Evolutionary conservation across 2,888 invertebrate genomes (phyloP), one percentile per base, ranked within the genome.

Genomic region (Perizoma affinitatum): DNA sequence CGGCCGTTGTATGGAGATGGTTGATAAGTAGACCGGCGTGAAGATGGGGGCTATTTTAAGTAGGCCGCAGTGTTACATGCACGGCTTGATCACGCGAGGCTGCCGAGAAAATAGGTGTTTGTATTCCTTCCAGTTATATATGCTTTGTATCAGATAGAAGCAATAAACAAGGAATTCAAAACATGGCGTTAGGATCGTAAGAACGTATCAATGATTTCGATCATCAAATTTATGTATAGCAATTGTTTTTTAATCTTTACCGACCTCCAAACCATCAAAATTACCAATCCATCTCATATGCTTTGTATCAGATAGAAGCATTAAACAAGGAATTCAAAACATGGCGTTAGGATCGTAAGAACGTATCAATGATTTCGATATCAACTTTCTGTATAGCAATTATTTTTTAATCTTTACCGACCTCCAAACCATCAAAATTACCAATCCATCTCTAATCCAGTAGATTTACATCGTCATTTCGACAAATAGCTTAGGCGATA

Each of bases 1-100:
- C 58, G 71, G 67, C 69, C 66, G 71, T 74, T 75, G 68, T 54
- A 51, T 48, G 51, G 55, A 60, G 63, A 68, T 60, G 65, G 63
- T 56, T 63, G 59, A 57, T 64, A 67, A 60, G 64, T 67, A 61
- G 67, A 58, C 53, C 66, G 66, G 59, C 62, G 68, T 51, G 59
- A 61, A 61, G 55, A 69, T 54, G 60, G 48, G 22, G 41, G 63
- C 65, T 66, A 69, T 67, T 59, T 54, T 60, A 67, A 63, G 61
- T 67, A 63, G 65, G 63, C 52, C 66, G 67, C 68, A 40, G 67
- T 68, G 68, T 49, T 57, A 55, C 66, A 59, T 60, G 61, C 58
- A 42, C 35, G 56, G 10, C 54, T 58, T 58, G 46, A 54, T 59
- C 63, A 58, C 58, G 62, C 54, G 62, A 58, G 48, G 4, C 48